Evolutionary conservation across 2,888 invertebrate genomes (phyloP).

Genomic region (Lamellibrachia columna): DNA sequence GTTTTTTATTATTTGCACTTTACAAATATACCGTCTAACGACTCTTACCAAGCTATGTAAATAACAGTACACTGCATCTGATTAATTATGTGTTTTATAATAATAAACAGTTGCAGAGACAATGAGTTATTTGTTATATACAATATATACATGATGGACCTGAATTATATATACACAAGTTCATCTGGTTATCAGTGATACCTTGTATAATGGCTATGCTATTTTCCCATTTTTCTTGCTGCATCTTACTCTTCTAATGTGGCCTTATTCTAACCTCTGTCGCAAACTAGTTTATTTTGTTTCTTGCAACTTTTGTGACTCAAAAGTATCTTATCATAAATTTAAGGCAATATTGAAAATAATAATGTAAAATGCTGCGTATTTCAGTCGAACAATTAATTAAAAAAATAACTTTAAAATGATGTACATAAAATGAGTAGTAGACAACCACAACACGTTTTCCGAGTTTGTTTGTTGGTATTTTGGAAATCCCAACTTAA

Average conservation of each 20-base stretch:
- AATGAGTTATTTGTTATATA: not conserved
- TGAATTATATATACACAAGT: not conserved
- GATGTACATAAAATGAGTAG: not conserved
- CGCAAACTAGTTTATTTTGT: not conserved
- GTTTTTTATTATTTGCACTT: not conserved
- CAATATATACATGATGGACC: not conserved
- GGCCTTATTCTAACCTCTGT: not conserved
- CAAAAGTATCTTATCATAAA: not conserved
- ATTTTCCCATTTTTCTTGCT: not conserved
- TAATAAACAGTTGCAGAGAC: not conserved
- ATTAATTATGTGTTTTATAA: not conserved
- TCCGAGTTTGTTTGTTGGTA: not conserved
- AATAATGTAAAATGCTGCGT: not conserved
- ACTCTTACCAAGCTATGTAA: not conserved
- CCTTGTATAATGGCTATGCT: not conserved
- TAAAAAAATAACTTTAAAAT: not conserved
- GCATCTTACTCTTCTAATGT: not conserved
- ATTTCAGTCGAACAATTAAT: not conserved
- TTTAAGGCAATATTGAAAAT: not conserved
- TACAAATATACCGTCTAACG: not conserved
- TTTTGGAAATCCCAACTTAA: not conserved
- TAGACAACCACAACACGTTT: not conserved
- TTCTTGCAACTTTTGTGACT: not conserved
- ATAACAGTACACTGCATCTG: not conserved
- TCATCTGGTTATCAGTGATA: not conserved